Percentiles rank a stretch among this genome's conserved stretches.
Evolutionary conservation across 2,113 vertebrate species (phyloP).

Genomic region (Stegastes partitus): DNA sequence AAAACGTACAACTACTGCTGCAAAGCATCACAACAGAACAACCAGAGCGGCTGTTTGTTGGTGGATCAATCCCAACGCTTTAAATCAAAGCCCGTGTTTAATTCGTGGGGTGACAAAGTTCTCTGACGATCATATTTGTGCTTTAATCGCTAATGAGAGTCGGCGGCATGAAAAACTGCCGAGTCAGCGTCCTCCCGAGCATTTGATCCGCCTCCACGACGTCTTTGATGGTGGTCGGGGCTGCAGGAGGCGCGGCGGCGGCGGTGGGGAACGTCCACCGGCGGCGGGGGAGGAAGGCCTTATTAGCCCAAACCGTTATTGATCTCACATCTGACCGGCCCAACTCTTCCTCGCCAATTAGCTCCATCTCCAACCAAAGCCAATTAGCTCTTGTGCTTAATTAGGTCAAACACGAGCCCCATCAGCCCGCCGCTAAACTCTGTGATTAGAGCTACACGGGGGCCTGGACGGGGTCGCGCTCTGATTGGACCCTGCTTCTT

Average conservation of each 20-base stretch:
- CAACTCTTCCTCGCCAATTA: slow-evolving; percentile 61
- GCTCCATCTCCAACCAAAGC: slow-evolving; percentile 45
- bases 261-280: background rate
- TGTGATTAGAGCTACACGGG: slow-evolving; percentile 52
- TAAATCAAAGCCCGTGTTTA: slow-evolving; percentile 6
- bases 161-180: slow-evolving; percentile 1
- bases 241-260: background rate
- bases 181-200: slow-evolving; percentile 17
- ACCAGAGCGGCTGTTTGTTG: background rate
- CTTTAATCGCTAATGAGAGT: slow-evolving; percentile 29
- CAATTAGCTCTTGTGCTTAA: slow-evolving; percentile 67
- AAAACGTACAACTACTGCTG: too few species aligned
- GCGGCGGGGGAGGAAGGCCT: slow-evolving; percentile 11
- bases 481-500: background rate
- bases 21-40: background rate
- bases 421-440: slow-evolving; percentile 8
- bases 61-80: background rate
- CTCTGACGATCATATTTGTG: slow-evolving; percentile 19
- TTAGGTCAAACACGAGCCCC: slow-evolving; percentile 61
- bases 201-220: slow-evolving; percentile 8
- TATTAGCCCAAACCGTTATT: slow-evolving; percentile 26
- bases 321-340: slow-evolving; percentile 43
- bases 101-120: background rate
- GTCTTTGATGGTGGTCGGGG: slow-evolving; percentile 35
- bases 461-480: background rate